Conservation (phyloP, 2,797 vertebrate genomes). For the Phrynocephalus guinanensis region DNA sequence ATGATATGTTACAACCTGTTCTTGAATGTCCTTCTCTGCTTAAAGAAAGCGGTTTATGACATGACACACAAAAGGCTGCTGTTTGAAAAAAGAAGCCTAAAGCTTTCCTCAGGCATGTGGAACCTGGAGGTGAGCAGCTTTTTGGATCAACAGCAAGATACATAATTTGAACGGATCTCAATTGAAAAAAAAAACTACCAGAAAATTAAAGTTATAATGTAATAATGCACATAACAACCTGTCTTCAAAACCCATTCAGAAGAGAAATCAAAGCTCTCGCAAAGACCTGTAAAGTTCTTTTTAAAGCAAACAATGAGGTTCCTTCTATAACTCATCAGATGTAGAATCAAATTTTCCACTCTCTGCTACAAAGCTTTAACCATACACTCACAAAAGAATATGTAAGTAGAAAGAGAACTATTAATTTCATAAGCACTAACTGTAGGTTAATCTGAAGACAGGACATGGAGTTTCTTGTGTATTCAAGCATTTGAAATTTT, state of each 20-base stretch:
- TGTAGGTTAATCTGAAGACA: background rate
- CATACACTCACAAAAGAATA: background rate
- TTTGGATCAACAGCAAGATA: background rate
- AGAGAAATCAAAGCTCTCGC: background rate
- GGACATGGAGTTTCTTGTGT: background rate
- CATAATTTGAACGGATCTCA: background rate
- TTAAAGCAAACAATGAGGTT: constrained; percentile 3
- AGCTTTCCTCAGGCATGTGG: background rate
- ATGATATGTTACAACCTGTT: background rate
- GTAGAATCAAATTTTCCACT: background rate
- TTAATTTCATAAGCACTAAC: constrained; percentile 2
- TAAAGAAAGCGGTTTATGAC: background rate
- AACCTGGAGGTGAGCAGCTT: background rate
- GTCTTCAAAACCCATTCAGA: constrained; percentile 9
- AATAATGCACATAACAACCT: background rate
- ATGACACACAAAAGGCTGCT: background rate
- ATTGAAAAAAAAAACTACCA: background rate
- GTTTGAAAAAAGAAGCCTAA: background rate
- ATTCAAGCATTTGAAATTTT: background rate
- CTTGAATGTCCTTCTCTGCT: background rate
- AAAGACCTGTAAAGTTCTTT: background rate
- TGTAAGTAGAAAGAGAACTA: constrained; percentile 6
- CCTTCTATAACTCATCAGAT: background rate
- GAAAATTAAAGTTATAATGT: background rate
- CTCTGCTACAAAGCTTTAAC: background rate